Evolutionary conservation across 64 coral and sea anemone species (phyloP), one percentile per base, ranked within the genome.

Genomic region (Cladopsammia gracilis): DNA sequence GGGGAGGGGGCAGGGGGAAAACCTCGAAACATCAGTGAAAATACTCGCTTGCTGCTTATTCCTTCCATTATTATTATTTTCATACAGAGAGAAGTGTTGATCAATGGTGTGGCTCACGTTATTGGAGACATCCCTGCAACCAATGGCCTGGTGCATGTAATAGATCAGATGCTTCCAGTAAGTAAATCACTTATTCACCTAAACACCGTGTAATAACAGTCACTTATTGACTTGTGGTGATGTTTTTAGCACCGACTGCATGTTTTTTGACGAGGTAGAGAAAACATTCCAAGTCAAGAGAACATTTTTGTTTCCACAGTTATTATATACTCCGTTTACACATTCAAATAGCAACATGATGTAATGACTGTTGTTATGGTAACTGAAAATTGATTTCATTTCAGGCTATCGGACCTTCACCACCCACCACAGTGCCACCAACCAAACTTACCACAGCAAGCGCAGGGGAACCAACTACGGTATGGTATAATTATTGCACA

Each of bases 161-260:
- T 94, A 0, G 95, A 97, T 82, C 95, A 97, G 56, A 67, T 90
- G 50, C 86, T 97, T 46, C 95, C 95, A 72, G 95, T 97, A 84
- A 87, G 95, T 74, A 58, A 49, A 62, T 15, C 25, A 73, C 18
- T 42, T 65, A 60, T 43, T 91, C 18, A 70, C 70, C 52, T 25
- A 19, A 49, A 6, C n/a, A 73, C 22, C n/a, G 26, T 59, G 67
- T 58, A 19, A 46, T 86, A 43, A 5, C 14, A 51, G 6, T 16
- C 44, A 15, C 19, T 51, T 25, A 51, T 19, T 47, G 1, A 83
- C 15, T 45, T 43, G 13, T 64, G 16, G 8, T 52, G 10, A 0
- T 76, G 43, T 71, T 71, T 71, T 71, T 15, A 3, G 26, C 16
- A 8, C 68, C 19, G 8, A 15, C 9, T 71, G 68, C 9, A 20